Evolutionary conservation across 2,888 invertebrate genomes (phyloP).

Genomic region (Halocaridina rubra): DNA sequence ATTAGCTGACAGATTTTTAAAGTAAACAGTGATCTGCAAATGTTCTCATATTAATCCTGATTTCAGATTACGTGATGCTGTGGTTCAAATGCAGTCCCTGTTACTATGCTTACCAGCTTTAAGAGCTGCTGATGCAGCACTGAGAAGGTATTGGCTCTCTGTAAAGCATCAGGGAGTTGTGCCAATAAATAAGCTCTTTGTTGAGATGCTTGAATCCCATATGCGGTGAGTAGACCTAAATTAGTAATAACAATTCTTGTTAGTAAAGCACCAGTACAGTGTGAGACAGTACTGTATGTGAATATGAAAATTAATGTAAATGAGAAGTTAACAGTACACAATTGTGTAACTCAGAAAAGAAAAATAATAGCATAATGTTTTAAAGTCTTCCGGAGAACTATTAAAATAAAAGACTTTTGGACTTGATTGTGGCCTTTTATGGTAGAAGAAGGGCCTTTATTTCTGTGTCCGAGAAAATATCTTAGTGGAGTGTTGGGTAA

Average conservation of each 20-base stretch:
- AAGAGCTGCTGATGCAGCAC: conserved; percentile 88
- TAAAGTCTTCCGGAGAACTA: too few species aligned
- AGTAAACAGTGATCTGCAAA: too few species aligned
- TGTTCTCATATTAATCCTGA: too few species aligned
- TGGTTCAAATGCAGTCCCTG: conserved; percentile 82
- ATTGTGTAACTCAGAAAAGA: too few species aligned
- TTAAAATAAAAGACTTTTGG: too few species aligned
- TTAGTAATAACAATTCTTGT: background rate
- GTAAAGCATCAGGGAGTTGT: conserved; percentile 89
- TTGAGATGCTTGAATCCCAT: conserved; percentile 93
- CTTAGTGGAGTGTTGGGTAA: too few species aligned
- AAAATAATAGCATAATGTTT: too few species aligned
- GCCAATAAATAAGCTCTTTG: conserved; percentile 95
- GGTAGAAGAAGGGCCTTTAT: too few species aligned
- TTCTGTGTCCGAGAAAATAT: too few species aligned
- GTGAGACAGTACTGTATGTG: background rate
- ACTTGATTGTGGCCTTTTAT: too few species aligned
- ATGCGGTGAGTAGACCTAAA: conserved; percentile 55
- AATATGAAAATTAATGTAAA: conserved; percentile 2
- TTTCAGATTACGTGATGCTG: conserved; percentile 66
- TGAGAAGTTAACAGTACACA: too few species aligned
- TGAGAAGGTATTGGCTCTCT: conserved; percentile 90
- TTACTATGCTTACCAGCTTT: conserved; percentile 88
- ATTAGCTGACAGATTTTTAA: too few species aligned
- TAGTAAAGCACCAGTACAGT: background rate